Conservation (phyloP, 2,888 invertebrate genomes). For the Peribatodes rhomboidaria region DNA sequence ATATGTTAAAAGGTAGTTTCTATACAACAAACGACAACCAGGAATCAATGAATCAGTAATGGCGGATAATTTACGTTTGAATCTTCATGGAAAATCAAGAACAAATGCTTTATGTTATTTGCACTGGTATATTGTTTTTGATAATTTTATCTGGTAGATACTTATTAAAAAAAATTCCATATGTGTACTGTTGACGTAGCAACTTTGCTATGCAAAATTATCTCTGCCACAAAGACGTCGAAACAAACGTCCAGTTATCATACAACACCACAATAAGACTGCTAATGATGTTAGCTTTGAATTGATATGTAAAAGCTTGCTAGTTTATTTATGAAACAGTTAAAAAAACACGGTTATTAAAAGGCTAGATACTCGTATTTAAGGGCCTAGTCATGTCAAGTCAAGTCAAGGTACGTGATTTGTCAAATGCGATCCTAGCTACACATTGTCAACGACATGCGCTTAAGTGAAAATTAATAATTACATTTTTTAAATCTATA, state of each 20-base stretch:
- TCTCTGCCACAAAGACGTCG: not conserved
- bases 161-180: no score
- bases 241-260: constrained; percentile 1
- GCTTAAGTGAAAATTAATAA: no score
- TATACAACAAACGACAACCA: constrained; percentile 18
- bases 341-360: constrained; percentile 2
- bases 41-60: constrained; percentile 21
- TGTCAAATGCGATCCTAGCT: no score
- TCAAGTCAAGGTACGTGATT: no score
- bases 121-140: no score
- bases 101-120: no score
- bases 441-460: no score
- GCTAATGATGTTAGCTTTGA: constrained; percentile 7
- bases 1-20: constrained; percentile 39
- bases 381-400: no score
- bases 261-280: constrained; percentile 5
- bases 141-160: no score
- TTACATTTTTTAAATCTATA: no score
- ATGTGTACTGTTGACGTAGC: not conserved
- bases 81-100: not conserved
- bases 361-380: no score
- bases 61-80: not conserved
- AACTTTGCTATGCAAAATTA: constrained; percentile 5
- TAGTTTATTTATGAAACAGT: constrained; percentile 1
- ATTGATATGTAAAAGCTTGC: not conserved